A percentile compares a stretch with the other conserved stretches of the same genome.
Evolutionary conservation across 2,113 vertebrate species (phyloP).

Genomic region (Lampris incognitus): DNA sequence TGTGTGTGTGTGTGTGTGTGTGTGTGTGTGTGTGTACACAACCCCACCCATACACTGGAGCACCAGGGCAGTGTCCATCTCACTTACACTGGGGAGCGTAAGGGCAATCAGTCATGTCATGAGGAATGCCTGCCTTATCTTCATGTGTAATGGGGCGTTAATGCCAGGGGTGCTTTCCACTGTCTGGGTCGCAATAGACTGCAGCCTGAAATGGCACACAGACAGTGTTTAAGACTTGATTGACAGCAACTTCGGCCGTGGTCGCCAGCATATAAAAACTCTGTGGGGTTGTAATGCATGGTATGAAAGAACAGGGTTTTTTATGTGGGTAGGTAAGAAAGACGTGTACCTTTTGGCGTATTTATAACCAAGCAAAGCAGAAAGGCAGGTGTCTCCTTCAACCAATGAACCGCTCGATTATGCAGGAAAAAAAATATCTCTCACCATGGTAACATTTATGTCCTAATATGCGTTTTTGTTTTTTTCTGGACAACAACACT

Average conservation of each 20-base stretch:
- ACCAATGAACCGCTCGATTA: neutral
- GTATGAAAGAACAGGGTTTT: slow-evolving; percentile 39
- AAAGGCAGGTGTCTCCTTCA: neutral
- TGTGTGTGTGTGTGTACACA: slow-evolving; percentile 1
- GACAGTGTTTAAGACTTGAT: slow-evolving; percentile 37
- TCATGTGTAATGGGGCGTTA: slow-evolving; percentile 36
- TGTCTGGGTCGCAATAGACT: slow-evolving; percentile 56
- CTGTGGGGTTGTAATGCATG: slow-evolving; percentile 15
- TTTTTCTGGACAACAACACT: neutral
- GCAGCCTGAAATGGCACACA: slow-evolving; percentile 52
- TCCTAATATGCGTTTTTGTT: neutral
- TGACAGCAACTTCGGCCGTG: slow-evolving; percentile 54
- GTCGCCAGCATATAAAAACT: slow-evolving; percentile 37
- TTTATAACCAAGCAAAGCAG: neutral
- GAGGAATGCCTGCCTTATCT: slow-evolving; percentile 32
- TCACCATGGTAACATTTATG: too few relatives aligned
- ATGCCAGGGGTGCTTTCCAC: slow-evolving; percentile 55
- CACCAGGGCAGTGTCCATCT: slow-evolving; percentile 55
- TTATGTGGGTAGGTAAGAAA: too few relatives aligned
- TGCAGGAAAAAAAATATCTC: neutral
- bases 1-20: slow-evolving; percentile 17
- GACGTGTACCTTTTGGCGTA: too few relatives aligned
- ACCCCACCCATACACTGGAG: slow-evolving; percentile 46
- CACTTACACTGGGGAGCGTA: slow-evolving; percentile 46
- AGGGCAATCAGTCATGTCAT: slow-evolving; percentile 47